Evolutionary conservation across 2,113 vertebrate genomes (phyloP).

Genomic region (Heliornis fulica): DNA sequence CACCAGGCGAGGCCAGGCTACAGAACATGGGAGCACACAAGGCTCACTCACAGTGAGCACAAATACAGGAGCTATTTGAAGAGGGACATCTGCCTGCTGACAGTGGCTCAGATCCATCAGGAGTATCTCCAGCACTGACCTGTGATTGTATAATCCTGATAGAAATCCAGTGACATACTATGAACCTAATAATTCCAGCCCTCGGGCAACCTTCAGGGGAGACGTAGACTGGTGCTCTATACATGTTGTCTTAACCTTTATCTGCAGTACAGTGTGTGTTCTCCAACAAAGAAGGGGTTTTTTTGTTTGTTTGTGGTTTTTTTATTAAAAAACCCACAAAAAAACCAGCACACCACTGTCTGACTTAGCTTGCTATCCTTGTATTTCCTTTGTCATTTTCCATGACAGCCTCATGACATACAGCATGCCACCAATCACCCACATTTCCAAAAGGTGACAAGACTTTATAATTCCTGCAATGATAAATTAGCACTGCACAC

Average conservation of each 20-base stretch:
- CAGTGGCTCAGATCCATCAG: not conserved
- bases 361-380: not conserved
- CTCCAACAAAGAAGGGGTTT: not conserved
- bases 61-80: not conserved
- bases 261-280: not conserved
- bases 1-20: not conserved
- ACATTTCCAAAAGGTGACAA: not conserved
- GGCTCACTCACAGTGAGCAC: not conserved
- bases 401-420: not conserved
- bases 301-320: no score
- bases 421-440: not conserved
- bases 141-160: not conserved
- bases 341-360: no score
- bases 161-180: not conserved
- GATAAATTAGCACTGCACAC: not conserved
- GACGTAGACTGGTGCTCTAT: fast-evolving
- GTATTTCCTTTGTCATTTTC: not conserved
- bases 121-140: not conserved
- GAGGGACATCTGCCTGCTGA: not conserved
- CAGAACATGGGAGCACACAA: not conserved
- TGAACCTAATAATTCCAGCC: not conserved
- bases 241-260: not conserved
- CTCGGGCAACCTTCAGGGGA: not conserved
- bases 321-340: no score
- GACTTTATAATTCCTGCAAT: not conserved